A percentile compares a stretch with the other conserved stretches of the same genome.
Evolutionary conservation across 2,113 vertebrate genomes (phyloP).

Genomic region (Cyphomyrus plagiostoma): DNA sequence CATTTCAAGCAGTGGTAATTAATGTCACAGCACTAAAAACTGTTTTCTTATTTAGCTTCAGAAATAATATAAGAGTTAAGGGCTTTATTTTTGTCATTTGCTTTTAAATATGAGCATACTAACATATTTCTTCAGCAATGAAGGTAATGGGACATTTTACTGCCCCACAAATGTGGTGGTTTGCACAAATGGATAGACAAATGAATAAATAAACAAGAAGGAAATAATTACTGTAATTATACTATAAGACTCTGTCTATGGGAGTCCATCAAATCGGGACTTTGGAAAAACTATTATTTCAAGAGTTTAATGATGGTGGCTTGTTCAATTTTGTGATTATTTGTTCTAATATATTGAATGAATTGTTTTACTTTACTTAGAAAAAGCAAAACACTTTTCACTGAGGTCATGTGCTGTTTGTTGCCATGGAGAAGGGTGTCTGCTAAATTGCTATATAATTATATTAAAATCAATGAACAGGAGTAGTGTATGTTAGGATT

Average conservation of each 20-base stretch:
- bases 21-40: not conserved
- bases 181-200: slow-evolving; percentile 11
- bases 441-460: not conserved
- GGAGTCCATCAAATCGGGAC: slow-evolving; percentile 1
- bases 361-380: slow-evolving; percentile 6
- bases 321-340: slow-evolving; percentile 10
- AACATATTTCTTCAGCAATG: not conserved
- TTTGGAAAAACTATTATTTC: slow-evolving; percentile 7
- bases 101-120: slow-evolving; percentile 12
- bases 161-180: not conserved
- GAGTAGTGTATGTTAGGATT: not conserved
- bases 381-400: slow-evolving; percentile 10
- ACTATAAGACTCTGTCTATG: slow-evolving; percentile 7
- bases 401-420: not conserved
- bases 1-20: not conserved
- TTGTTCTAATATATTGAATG: not conserved
- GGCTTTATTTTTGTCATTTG: not conserved
- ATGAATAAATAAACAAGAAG: slow-evolving; percentile 18
- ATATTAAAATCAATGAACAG: not conserved
- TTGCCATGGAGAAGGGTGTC: not conserved
- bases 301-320: slow-evolving; percentile 11
- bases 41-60: not conserved
- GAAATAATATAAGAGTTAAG: not conserved
- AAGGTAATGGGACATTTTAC: slow-evolving; percentile 3
- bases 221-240: slow-evolving; percentile 21